These are phyloP conservation scores for Hippocampus comes DNA, from an alignment of 2,113 vertebrate genomes.

Conservation along the genomic window DNA sequence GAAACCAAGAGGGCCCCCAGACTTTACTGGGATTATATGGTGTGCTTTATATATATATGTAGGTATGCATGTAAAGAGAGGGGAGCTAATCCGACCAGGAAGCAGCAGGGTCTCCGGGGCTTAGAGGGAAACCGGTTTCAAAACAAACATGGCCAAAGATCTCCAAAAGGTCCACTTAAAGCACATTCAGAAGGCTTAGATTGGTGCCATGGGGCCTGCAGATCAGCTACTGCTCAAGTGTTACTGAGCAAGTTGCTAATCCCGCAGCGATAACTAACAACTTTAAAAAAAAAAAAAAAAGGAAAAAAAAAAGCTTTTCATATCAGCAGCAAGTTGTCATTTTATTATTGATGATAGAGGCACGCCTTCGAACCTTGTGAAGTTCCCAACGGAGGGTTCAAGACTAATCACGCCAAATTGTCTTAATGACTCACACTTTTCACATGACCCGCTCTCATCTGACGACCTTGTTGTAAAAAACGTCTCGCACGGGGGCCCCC, in stretches of 20 bases:
- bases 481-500: not conserved
- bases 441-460: conserved; percentile 1
- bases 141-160: conserved; percentile 68
- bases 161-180: conserved; percentile 55
- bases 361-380: not conserved
- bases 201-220: conserved; percentile 29
- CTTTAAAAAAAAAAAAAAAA: not conserved
- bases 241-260: conserved; percentile 44
- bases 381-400: not conserved
- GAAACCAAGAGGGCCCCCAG: conserved; percentile 29
- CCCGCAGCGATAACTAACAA: not conserved
- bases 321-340: not conserved
- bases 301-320: not conserved
- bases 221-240: conserved; percentile 43
- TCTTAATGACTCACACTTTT: not conserved
- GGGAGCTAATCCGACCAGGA: conserved; percentile 57
- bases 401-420: not conserved
- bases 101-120: conserved; percentile 38
- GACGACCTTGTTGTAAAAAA: not conserved
- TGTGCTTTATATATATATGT: conserved; percentile 69
- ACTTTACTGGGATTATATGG: conserved; percentile 62
- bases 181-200: conserved; percentile 50
- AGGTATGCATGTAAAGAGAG: conserved; percentile 65
- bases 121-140: conserved; percentile 57
- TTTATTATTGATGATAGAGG: conserved; percentile 1